Percentiles rank a stretch among this genome's conserved stretches.
Evolutionary conservation across 2,113 vertebrate species (phyloP).

Genomic region (Asarcornis scutulata): DNA sequence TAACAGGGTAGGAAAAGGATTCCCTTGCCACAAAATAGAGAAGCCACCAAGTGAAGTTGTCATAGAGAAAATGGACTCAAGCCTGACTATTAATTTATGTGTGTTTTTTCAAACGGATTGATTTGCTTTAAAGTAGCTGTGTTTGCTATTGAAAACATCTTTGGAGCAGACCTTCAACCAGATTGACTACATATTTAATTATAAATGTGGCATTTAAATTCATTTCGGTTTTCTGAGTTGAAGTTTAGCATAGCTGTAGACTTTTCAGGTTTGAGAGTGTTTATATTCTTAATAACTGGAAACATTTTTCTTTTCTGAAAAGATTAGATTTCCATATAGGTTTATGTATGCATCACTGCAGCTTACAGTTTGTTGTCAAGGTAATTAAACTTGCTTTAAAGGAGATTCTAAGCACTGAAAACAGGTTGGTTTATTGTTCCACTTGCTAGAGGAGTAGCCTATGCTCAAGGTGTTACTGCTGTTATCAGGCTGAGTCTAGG

Average conservation of each 20-base stretch:
- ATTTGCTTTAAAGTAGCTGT: neutral
- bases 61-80: neutral
- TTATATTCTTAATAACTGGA: neutral
- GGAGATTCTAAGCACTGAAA: neutral
- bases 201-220: neutral
- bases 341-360: neutral
- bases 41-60: neutral
- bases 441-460: neutral
- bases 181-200: neutral
- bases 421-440: neutral
- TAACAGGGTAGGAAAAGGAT: neutral
- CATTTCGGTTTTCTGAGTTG: neutral
- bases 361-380: neutral
- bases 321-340: neutral
- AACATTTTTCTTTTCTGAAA: neutral
- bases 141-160: neutral
- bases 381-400: neutral
- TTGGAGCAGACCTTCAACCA: neutral
- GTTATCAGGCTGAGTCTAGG: neutral
- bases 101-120: neutral
- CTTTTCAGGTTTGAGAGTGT: neutral
- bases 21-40: neutral
- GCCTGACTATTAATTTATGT: neutral
- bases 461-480: neutral
- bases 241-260: neutral